Conservation (phyloP, 2,888 invertebrate species). For the Leptinotarsa haldemani region DNA sequence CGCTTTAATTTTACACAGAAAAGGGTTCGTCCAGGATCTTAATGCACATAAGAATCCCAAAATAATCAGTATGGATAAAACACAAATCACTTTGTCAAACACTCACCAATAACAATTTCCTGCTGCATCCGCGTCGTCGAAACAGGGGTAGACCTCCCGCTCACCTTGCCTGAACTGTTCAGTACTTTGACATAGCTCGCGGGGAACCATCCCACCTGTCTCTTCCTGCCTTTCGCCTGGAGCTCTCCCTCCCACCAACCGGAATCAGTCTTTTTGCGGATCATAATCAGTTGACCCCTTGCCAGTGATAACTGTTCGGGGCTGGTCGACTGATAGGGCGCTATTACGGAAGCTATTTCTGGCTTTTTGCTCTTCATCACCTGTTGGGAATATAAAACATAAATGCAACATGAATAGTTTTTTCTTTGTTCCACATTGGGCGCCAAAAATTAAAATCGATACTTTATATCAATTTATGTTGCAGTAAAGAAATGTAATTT, state of each 20-base stretch:
- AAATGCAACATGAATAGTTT: too few relatives aligned
- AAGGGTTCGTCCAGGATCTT: too few relatives aligned
- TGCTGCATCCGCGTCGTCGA: conserved; percentile 76
- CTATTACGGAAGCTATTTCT: conserved; percentile 95
- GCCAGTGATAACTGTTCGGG: conserved; percentile 90
- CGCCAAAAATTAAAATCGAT: background rate
- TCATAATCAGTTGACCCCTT: conserved; percentile 92
- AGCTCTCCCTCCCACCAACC: conserved; percentile 99
- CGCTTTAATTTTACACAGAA: too few relatives aligned
- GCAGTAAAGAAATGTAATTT: conserved; percentile 89
- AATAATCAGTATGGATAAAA: too few relatives aligned
- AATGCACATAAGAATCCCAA: too few relatives aligned
- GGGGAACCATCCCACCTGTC: conserved; percentile 99
- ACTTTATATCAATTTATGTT: background rate
- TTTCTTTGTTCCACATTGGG: background rate
- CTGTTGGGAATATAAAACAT: conserved; percentile 56
- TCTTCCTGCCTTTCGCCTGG: conserved; percentile 89
- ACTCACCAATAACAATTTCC: conserved; percentile 64
- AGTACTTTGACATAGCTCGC: conserved; percentile 94
- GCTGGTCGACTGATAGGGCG: conserved; percentile 91
- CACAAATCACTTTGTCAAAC: background rate
- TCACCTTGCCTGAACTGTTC: conserved; percentile 76
- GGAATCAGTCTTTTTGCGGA: conserved; percentile 95
- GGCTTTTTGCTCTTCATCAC: conserved; percentile 79
- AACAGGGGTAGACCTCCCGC: conserved; percentile 81